phyloP scores from a whole-genome alignment of 2,797 vertebrate genomes.

The Platyrinchus mystaceus region DNA sequence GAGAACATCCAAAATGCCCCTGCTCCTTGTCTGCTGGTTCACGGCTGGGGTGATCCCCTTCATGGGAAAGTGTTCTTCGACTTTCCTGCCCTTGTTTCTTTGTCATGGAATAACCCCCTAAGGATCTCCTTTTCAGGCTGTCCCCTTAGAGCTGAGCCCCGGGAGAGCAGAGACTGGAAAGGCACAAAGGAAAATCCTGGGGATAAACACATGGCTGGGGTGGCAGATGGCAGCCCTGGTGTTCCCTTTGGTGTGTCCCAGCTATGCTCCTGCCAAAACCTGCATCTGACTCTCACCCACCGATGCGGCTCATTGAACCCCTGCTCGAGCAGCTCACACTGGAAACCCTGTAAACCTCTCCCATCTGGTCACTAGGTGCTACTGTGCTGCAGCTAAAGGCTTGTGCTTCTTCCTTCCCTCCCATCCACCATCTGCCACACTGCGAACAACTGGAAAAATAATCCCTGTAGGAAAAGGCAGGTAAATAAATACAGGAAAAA shows the following conservation, averaged over 20 bases:
- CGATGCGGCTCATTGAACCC: neutral
- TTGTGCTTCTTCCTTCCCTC: neutral
- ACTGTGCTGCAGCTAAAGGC: neutral
- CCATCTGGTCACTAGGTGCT: neutral
- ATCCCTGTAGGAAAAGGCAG: neutral
- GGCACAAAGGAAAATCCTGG: neutral
- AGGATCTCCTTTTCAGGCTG: neutral
- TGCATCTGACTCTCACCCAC: neutral
- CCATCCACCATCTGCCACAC: neutral
- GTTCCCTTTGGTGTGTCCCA: neutral
- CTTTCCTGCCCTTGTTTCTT: neutral
- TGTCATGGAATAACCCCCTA: neutral
- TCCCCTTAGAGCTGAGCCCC: neutral
- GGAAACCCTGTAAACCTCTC: neutral
- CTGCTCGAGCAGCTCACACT: neutral
- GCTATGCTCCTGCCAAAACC: neutral
- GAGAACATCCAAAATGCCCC: neutral
- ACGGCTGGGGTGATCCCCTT: neutral
- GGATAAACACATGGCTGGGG: neutral
- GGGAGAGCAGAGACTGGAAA: neutral
- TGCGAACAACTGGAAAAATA: neutral
- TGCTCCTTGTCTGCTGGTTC: neutral
- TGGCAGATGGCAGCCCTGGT: neutral
- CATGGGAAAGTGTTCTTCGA: neutral
- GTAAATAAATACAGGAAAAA: neutral